phyloP scores from a whole-genome alignment of 2,888 invertebrate species.

The Zelleria hepariella region DNA sequence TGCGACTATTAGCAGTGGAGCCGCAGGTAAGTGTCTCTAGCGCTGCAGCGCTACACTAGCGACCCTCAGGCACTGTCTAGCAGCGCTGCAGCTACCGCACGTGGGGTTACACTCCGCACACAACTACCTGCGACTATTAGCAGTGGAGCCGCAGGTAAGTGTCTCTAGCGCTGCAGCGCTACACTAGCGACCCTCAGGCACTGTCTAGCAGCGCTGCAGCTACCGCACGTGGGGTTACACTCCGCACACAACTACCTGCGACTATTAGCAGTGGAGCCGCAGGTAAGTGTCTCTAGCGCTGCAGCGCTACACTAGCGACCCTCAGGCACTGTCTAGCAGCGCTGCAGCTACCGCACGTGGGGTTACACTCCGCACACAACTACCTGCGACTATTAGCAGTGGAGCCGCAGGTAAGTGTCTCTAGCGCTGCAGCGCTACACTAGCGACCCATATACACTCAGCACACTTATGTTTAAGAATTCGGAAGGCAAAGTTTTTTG shows the following conservation, averaged over 20 bases:
- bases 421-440: constrained; percentile 17
- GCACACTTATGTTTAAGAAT: constrained; percentile 76
- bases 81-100: constrained; percentile 53
- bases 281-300: constrained; percentile 64
- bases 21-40: constrained; percentile 76
- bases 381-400: constrained; percentile 90
- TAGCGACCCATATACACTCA: constrained; percentile 52
- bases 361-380: constrained; percentile 87
- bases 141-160: constrained; percentile 83
- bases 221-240: constrained; percentile 75
- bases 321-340: constrained; percentile 60
- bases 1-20: constrained; percentile 85
- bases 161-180: constrained; percentile 11
- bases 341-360: constrained; percentile 47
- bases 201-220: constrained; percentile 53
- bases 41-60: constrained; percentile 26
- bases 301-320: constrained; percentile 31
- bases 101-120: constrained; percentile 85
- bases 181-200: constrained; percentile 47
- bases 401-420: constrained; percentile 78
- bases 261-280: constrained; percentile 84
- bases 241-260: constrained; percentile 92
- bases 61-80: constrained; percentile 54
- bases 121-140: constrained; percentile 89
- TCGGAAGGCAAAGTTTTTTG: constrained; percentile 90